Conservation (phyloP, 2,113 vertebrate species). For the Saguinus imperator region DNA sequence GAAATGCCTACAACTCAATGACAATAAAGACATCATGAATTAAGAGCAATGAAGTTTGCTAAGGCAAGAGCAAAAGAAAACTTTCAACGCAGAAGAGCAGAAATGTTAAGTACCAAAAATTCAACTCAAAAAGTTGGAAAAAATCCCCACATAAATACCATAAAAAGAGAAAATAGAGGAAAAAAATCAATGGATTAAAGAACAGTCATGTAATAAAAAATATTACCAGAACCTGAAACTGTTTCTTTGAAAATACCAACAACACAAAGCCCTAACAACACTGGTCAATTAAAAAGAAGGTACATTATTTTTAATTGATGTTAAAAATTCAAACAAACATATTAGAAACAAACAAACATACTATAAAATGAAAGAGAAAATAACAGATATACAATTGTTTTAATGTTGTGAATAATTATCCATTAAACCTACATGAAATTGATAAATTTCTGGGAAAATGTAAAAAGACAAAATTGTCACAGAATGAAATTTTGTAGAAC, state of each 20-base stretch:
- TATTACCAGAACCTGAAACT: not conserved
- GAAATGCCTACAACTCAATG: not conserved
- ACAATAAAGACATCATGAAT: not conserved
- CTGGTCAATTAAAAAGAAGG: not conserved
- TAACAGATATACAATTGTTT: not conserved
- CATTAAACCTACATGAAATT: not conserved
- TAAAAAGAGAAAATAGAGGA: not conserved
- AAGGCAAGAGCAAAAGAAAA: not conserved
- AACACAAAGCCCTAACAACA: not conserved
- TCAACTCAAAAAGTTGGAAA: not conserved
- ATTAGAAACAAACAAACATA: not conserved
- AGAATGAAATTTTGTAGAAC: not conserved
- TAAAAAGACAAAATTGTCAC: not conserved
- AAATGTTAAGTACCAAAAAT: not conserved
- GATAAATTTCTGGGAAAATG: not conserved
- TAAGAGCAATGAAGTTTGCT: not conserved
- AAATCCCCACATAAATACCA: not conserved
- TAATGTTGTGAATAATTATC: not conserved
- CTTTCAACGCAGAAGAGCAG: not conserved
- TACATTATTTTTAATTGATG: not conserved
- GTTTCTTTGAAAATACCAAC: not conserved
- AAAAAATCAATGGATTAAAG: not conserved
- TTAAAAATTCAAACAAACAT: not conserved
- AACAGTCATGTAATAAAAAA: not conserved
- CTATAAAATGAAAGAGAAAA: not conserved